phyloP scores from a whole-genome alignment of 1,140 invertebrate species.

The Holotrichia oblita region DNA sequence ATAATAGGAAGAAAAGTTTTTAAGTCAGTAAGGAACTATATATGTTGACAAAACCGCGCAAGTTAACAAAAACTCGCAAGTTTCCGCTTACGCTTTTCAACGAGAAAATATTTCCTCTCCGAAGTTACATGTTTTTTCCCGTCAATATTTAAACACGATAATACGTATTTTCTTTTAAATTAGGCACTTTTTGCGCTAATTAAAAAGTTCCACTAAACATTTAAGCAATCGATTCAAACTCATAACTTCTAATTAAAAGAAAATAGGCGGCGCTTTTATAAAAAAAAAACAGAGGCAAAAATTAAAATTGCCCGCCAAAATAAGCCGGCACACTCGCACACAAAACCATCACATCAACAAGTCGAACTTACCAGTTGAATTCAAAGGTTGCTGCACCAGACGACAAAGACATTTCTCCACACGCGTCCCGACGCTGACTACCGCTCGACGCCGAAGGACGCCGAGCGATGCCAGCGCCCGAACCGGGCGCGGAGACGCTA shows the following conservation, averaged over 20 bases:
- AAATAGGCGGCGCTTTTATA: neutral
- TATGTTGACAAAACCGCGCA: too few relatives aligned
- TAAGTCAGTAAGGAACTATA: too few relatives aligned
- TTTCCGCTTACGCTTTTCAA: too few relatives aligned
- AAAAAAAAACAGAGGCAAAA: neutral
- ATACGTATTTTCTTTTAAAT: neutral
- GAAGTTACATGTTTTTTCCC: too few relatives aligned
- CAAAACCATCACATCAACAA: constrained; percentile 34
- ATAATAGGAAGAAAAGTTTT: too few relatives aligned
- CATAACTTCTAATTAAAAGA: neutral
- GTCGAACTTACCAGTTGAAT: constrained; percentile 57
- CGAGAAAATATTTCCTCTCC: too few relatives aligned
- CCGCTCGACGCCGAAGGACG: constrained; percentile 54
- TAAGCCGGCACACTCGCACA: neutral
- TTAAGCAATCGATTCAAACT: neutral
- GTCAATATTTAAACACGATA: neutral
- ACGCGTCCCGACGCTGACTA: constrained; percentile 57
- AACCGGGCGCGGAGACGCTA: constrained; percentile 55
- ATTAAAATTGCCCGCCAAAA: constrained; percentile 26
- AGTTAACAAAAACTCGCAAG: too few relatives aligned
- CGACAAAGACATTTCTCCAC: constrained; percentile 59
- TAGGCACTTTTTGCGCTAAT: too few relatives aligned
- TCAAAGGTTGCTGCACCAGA: constrained; percentile 52
- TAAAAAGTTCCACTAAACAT: neutral
- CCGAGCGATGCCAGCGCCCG: constrained; percentile 58